phyloP scores from a whole-genome alignment of 2,888 invertebrate species.

The Mesorhabditis sp. region DNA sequence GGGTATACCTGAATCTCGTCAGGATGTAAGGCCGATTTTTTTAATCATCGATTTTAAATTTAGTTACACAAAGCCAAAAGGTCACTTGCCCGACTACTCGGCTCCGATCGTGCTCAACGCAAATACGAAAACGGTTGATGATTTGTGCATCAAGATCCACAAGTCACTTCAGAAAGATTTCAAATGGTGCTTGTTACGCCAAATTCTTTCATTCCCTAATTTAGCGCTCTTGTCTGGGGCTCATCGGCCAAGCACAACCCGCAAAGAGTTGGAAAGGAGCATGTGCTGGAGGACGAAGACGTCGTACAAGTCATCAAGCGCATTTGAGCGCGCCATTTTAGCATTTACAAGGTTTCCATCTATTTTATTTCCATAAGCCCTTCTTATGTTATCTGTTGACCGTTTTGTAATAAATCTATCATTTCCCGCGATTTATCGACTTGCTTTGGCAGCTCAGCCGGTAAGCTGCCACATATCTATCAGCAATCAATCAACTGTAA shows the following conservation, averaged over 20 bases:
- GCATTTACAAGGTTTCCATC: no score
- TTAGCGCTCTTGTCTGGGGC: conserved; percentile 94
- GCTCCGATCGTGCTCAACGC: conserved; percentile 89
- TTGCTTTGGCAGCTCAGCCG: no score
- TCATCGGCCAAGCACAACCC: conserved; percentile 98
- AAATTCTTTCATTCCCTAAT: background rate
- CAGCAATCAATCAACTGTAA: no score
- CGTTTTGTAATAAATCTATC: no score
- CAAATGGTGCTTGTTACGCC: conserved; percentile 73
- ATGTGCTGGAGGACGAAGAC: conserved; percentile 89
- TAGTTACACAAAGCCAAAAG: conserved; percentile 96
- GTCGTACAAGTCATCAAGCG: conserved; percentile 95
- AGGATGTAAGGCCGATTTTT: conserved; percentile 71
- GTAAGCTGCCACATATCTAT: no score
- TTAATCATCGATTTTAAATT: conserved; percentile 19
- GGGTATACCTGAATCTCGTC: conserved; percentile 89
- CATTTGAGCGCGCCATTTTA: no score
- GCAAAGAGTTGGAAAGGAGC: conserved; percentile 97
- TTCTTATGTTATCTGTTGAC: no score
- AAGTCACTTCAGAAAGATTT: conserved; percentile 94
- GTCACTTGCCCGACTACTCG: conserved; percentile 95
- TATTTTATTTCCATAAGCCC: no score
- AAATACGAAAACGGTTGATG: conserved; percentile 82
- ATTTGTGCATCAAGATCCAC: conserved; percentile 97
- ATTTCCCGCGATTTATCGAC: no score